These are phyloP conservation scores for Sebastes nivosus DNA, from an alignment of 2,797 vertebrate genomes.

Conservation along the genomic window DNA sequence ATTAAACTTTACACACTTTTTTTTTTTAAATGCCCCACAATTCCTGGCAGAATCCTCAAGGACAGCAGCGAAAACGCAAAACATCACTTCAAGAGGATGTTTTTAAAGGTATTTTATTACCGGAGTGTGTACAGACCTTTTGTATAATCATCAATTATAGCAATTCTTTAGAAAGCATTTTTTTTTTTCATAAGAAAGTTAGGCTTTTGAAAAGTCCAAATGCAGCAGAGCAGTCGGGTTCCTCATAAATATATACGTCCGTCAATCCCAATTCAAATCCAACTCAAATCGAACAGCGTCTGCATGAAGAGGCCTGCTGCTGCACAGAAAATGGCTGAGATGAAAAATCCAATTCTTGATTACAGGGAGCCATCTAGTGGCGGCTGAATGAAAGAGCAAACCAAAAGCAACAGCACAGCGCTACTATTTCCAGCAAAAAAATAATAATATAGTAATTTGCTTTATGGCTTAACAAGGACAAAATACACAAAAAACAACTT, in stretches of 20 bases:
- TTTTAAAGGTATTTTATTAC: conserved; percentile 78
- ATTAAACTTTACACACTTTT: background rate
- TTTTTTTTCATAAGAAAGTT: conserved; percentile 72
- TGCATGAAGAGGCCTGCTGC: conserved; percentile 49
- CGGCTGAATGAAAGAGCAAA: conserved; percentile 11
- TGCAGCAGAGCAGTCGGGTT: conserved; percentile 63
- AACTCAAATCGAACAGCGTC: conserved; percentile 55
- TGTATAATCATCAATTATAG: conserved; percentile 67
- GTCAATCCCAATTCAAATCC: conserved; percentile 65
- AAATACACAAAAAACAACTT: conserved; percentile 40
- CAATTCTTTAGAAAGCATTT: conserved; percentile 78
- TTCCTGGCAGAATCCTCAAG: background rate
- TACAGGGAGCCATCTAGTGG: conserved; percentile 75
- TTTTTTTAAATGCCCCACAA: background rate
- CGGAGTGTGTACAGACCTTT: conserved; percentile 72
- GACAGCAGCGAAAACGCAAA: background rate
- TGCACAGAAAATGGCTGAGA: conserved; percentile 60
- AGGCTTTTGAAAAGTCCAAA: conserved; percentile 73
- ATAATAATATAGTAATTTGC: conserved; percentile 6
- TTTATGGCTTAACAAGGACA: conserved; percentile 63
- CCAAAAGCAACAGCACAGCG: conserved; percentile 9
- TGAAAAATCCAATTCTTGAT: conserved; percentile 42
- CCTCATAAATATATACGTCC: conserved; percentile 32
- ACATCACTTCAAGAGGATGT: background rate
- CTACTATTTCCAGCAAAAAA: conserved; percentile 36